A percentile compares a stretch with the other conserved stretches of the same genome.
phyloP scores from a whole-genome alignment of 2,797 vertebrate genomes.

The Todus mexicanus region DNA sequence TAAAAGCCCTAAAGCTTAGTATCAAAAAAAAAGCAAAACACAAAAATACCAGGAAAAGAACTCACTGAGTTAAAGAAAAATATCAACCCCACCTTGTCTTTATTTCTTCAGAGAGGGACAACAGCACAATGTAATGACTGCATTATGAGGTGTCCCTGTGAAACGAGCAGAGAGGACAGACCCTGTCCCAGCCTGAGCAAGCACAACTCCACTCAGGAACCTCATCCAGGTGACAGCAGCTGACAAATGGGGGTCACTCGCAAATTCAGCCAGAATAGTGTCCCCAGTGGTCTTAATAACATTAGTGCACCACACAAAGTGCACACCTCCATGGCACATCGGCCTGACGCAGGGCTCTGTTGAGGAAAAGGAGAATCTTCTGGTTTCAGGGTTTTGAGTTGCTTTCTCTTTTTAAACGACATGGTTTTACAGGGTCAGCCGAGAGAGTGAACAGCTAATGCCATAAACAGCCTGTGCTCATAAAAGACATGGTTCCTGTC shows the following conservation, averaged over 20 bases:
- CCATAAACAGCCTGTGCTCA: neutral
- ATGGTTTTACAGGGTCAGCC: neutral
- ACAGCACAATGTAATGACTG: neutral
- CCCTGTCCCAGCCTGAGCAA: neutral
- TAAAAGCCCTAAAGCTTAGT: neutral
- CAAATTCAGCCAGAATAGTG: neutral
- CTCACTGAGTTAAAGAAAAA: neutral
- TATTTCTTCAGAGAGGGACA: neutral
- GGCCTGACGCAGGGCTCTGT: fast-evolving
- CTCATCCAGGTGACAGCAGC: neutral
- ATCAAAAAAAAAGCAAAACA: neutral
- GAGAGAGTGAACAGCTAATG: neutral
- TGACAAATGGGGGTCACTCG: neutral
- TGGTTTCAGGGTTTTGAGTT: neutral
- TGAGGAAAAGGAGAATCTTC: neutral
- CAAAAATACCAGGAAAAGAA: neutral
- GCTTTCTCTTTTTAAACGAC: neutral
- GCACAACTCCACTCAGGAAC: neutral
- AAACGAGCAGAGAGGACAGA: neutral
- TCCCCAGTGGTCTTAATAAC: neutral
- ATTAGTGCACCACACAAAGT: neutral
- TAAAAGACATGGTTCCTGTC: slow-evolving; percentile 42
- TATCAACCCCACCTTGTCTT: neutral
- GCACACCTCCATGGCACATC: neutral
- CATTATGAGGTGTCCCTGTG: too few species aligned